Evolutionary conservation across 1,140 invertebrate genomes (phyloP), one percentile per base, ranked within the genome.

Genomic region (Aphaenogaster ashmeadi): DNA sequence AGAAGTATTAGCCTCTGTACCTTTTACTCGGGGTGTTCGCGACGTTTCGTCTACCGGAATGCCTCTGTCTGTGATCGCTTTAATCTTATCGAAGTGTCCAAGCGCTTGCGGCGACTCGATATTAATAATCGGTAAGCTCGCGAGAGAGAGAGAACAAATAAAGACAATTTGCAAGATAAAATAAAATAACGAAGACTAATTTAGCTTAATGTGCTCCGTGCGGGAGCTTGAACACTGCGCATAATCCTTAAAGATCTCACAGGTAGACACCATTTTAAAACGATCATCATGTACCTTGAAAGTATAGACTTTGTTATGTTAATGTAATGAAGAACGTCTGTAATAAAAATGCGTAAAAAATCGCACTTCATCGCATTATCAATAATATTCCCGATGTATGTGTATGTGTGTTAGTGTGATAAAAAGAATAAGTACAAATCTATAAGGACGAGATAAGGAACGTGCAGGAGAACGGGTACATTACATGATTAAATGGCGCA

Each of bases 291-390:
- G 94, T 95, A 95, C 95, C 94, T 95, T 95, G 94, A 95, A 95
- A 95, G 93, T 95, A 95, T 95, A 95, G 93, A 95, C 92, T 95
- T 95, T 95, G 94, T 95, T 95, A 95, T 95, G 93, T 95, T 95
- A 94, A 94, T 89, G 91, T 94, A 94, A 94, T 94, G 92, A 94
- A 88, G 56, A 94, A 95, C 91, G 87, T 94, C 94, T 94, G 94
- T 94, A 95, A 94, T 94, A 95, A 95, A 94, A 94, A 92, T 89
- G 88, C 83, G 87, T 87, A 88, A 93, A 93, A 84, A 94, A 93
- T 91, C 78, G 79, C 69, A 91, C 62, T 18, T 54, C 62, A 41
- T 33, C 21, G 47, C 54, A 83, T 89, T 74, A 60, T 88, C 64
- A 79, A 81, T 85, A 52, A 71, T 79, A 87, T 21, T 90, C 89